Percentiles rank a stretch among this genome's conserved stretches.
These are phyloP conservation scores for Ceraclea dissimilis DNA, from an alignment of 2,888 invertebrate species.

Conservation along the genomic window DNA sequence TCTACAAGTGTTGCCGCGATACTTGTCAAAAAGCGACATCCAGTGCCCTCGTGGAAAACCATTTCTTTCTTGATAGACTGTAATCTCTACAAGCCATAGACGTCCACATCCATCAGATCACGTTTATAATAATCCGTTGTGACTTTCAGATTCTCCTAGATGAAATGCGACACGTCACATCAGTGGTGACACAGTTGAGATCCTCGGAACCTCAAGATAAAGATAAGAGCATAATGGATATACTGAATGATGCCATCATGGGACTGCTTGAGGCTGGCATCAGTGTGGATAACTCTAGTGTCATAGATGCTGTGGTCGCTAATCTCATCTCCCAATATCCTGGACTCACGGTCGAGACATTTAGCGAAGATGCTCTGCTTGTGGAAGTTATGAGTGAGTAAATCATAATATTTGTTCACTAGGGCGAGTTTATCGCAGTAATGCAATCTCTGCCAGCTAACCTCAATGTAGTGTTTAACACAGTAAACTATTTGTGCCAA, in stretches of 20 bases:
- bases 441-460: too few species aligned
- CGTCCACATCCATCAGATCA: too few species aligned
- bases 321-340: slow-evolving; percentile 10
- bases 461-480: too few species aligned
- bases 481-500: too few species aligned
- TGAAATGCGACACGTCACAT: slow-evolving; percentile 3
- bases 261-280: slow-evolving; percentile 11
- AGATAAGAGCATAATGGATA: not conserved
- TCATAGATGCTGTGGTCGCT: slow-evolving; percentile 16
- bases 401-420: too few species aligned
- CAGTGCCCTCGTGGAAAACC: too few species aligned
- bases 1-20: too few species aligned
- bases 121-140: too few species aligned
- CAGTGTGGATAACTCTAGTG: slow-evolving; percentile 3
- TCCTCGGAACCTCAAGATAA: not conserved
- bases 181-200: not conserved
- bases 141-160: slow-evolving; percentile 14
- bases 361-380: not conserved
- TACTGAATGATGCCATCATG: slow-evolving; percentile 5
- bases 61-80: too few species aligned
- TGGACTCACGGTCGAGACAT: not conserved
- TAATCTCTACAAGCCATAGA: too few species aligned
- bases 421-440: too few species aligned
- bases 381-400: not conserved
- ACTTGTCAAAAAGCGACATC: too few species aligned